Evolutionary conservation across 2,888 invertebrate species (phyloP).

Genomic region (Drosophila anceps): DNA sequence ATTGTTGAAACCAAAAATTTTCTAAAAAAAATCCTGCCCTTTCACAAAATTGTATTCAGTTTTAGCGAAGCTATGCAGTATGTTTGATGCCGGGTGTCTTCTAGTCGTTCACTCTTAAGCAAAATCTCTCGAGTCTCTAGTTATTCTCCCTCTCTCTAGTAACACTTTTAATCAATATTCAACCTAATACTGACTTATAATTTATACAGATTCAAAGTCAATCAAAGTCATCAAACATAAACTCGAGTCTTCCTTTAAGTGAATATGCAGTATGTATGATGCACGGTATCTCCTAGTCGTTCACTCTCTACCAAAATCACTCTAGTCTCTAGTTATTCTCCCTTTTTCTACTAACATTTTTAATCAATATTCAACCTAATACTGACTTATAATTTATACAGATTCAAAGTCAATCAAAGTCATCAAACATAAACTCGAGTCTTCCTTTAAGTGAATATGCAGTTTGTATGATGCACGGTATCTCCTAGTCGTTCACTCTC

Average conservation of each 20-base stretch:
- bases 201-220: not conserved
- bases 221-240: too few species aligned
- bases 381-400: not conserved
- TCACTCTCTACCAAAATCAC: not conserved
- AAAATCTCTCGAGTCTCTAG: fast-evolving
- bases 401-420: not conserved
- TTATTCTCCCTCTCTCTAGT: not conserved
- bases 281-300: not conserved
- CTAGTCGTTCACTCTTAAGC: not conserved
- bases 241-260: too few species aligned
- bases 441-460: too few species aligned
- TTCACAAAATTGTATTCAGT: too few species aligned
- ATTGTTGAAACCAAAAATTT: too few species aligned
- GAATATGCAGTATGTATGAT: too few species aligned
- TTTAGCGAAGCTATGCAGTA: too few species aligned
- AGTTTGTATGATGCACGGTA: too few species aligned
- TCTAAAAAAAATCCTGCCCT: too few species aligned
- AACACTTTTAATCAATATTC: not conserved
- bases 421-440: too few species aligned
- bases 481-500: not conserved
- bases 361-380: constrained; percentile 1
- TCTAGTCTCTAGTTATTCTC: fast-evolving
- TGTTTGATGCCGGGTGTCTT: too few species aligned
- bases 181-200: not conserved
- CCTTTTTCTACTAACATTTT: too few species aligned